Evolutionary conservation across 2,888 invertebrate species (phyloP), one percentile per base, ranked within the genome.

Genomic region (Mesochorus sp.): DNA sequence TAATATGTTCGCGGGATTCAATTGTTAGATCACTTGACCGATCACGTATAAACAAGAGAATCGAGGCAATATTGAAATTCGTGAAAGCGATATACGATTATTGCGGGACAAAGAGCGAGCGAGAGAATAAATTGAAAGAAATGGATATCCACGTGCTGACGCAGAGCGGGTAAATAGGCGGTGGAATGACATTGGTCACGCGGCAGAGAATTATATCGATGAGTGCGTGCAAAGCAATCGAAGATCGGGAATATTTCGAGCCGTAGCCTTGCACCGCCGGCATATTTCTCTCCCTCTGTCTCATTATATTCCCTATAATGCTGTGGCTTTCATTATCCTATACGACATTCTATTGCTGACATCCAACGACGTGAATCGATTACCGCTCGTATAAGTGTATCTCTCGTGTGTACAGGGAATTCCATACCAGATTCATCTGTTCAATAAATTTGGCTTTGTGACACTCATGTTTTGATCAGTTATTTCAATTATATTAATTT

Each of bases 1-100:
- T 8, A 49, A 59, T 59, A 37, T n/a, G 28, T 67, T 17, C 31
- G 53, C 14, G 21, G 14, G 28, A 5, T 21, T 57, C 51, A 55
- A 31, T 47, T 49, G 70, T 66, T 70, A 37, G 71, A 64, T 75
- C 59, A 76, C 66, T 76, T 76, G 76, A 76, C 70, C 76, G 76
- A 71, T 76, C 76, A 76, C 76, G 76, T 76, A 53, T 51, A 66
- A 31, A n/a, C 55, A 21, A 39, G 42, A n/a, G 37, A 57, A 14
- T 21, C 34, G 64, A 66, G 44, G 59, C 57, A 51, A 44, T 59
- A 67, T 61, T 44, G 66, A 61, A 53, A 42, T 49, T 76, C 61
- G 51, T 24, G 10, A 57, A 51, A 68, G 62, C 42, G 26, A 68
- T 51, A 68, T 26, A 68, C 34, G 68, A 42, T 64, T 64, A 62